These are phyloP conservation scores for Tetragonula carbonaria DNA, from an alignment of 2,888 invertebrate genomes.

Conservation along the genomic window DNA sequence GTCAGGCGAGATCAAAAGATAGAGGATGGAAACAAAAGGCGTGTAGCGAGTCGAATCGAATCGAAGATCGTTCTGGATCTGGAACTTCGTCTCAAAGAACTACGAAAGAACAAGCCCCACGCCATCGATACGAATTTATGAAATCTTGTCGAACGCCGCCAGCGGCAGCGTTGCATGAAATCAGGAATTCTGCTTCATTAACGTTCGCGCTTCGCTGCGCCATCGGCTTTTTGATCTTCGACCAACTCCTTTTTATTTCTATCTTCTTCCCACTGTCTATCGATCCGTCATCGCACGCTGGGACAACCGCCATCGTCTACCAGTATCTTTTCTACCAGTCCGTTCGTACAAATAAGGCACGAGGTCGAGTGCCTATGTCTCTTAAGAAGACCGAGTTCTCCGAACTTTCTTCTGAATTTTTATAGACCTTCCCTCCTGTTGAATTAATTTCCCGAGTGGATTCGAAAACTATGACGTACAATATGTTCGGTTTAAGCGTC, in stretches of 20 bases:
- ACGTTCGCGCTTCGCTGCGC: constrained; percentile 50
- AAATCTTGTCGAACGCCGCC: constrained; percentile 39
- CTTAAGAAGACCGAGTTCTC: neutral
- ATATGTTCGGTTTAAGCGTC: neutral
- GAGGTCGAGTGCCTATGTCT: constrained; percentile 2
- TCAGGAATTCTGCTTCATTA: constrained; percentile 66
- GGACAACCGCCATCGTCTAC: constrained; percentile 25
- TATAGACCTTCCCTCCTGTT: neutral
- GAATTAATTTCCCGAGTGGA: constrained; percentile 4
- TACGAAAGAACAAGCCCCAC: constrained; percentile 1
- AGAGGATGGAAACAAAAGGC: neutral
- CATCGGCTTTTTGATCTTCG: constrained; percentile 55
- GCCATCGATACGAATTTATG: constrained; percentile 50
- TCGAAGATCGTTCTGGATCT: constrained; percentile 23
- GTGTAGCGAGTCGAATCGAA: constrained; percentile 9
- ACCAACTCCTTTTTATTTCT: constrained; percentile 42
- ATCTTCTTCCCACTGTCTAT: constrained; percentile 25
- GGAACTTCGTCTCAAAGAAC: constrained; percentile 32
- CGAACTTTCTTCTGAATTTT: constrained; percentile 37
- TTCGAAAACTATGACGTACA: neutral
- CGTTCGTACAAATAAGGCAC: constrained; percentile 52
- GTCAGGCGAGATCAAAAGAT: neutral
- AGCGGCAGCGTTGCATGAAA: constrained; percentile 53
- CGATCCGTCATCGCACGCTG: constrained; percentile 39
- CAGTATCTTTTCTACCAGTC: constrained; percentile 44